Base-by-base conservation (phyloP, 2,888 invertebrate genomes). In the Brenthis hecate region DNA sequence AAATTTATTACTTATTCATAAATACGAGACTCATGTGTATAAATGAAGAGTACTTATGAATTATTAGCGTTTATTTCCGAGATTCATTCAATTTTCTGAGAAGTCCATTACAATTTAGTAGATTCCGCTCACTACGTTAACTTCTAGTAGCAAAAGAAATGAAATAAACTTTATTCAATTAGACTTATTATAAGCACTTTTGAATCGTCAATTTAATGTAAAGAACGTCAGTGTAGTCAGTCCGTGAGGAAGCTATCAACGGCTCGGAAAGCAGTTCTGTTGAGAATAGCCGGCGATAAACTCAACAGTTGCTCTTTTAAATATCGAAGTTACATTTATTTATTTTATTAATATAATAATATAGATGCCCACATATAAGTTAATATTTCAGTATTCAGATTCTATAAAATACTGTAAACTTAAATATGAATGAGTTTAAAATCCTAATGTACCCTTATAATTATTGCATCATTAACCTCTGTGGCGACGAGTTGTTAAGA, bases 31-130 rank as follows among this genome's bases (percentile, higher is more conserved):
- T 43, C 11, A 43, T 43, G 36, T 43, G 36, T 43, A 43, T 36
- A 43, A 11, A 43, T 43, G 36, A 11, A 75, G 80, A 82, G 5
- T 4, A 28, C 28, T 28, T 28, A 28, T 28, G 28, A 3, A 8
- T 14, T 53, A 11, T 16, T 53, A 16, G 16, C 11, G 1, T 0
- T 53, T n/a, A 16, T 14, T 53, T 53, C 16, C n/a, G 16, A 53
- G 51, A 53, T 53, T 16, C 4, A 16, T 2, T 53, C 16, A 16
- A 53, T 53, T 53, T 62, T 32, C 32, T 6, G 36, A 16, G 51
- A 43, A 3, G 3, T 11, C 51, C 19, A 54, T 54, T 16, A 43
- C 13, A n/a, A 43, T 43, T 43, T 43, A 11, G 8, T 11, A 43
- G 36, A 11, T 43, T 43, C 36, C 36, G 8, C n/a, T 43, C 13